phyloP scores from a whole-genome alignment of 2,113 vertebrate species.

The Campylomormyrus tamandua region DNA sequence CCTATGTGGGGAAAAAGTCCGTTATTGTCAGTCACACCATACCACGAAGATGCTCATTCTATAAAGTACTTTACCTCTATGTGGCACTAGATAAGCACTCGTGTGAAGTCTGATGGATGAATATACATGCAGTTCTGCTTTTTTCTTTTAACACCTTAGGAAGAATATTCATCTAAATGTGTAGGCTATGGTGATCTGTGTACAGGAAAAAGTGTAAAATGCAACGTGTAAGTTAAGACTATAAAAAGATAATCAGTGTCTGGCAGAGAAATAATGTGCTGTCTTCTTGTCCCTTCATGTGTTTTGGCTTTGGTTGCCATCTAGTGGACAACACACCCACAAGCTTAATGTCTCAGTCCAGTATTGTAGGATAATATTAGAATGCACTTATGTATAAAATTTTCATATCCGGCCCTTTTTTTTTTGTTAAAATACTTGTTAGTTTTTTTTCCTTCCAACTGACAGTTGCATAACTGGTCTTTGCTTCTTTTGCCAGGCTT shows the following conservation, averaged over 20 bases:
- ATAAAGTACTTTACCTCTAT: background rate
- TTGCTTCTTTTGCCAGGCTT: conserved; percentile 59
- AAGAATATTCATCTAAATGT: background rate
- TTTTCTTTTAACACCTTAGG: background rate
- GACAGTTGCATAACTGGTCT: background rate
- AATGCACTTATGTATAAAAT: background rate
- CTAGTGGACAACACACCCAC: background rate
- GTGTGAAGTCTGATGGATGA: background rate
- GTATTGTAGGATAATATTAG: background rate
- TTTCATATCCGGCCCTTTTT: background rate
- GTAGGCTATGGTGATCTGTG: background rate
- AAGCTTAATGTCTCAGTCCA: background rate
- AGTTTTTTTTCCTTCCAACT: background rate
- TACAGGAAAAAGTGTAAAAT: background rate
- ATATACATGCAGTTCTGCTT: background rate
- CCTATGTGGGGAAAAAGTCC: background rate
- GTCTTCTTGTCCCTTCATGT: background rate
- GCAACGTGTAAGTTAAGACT: background rate
- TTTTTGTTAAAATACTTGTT: background rate
- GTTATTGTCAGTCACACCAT: background rate
- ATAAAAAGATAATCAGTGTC: background rate
- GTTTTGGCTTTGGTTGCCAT: background rate
- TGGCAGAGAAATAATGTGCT: background rate
- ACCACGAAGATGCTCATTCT: background rate
- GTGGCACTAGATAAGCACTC: background rate